Conservation (phyloP, 1,140 invertebrate species). For the Penaeus japonicus region DNA sequence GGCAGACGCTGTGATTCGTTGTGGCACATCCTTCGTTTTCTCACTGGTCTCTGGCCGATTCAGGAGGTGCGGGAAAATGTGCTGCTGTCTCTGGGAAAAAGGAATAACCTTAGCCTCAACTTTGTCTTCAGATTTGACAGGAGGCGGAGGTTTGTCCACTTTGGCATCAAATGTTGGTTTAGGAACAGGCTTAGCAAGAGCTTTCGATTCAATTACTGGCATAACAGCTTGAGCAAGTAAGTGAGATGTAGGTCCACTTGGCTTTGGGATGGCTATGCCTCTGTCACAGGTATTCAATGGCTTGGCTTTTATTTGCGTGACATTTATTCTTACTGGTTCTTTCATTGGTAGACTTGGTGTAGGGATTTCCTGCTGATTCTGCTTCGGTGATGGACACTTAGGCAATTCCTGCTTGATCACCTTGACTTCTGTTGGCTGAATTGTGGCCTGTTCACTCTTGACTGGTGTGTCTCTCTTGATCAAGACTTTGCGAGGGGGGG, state of each 20-base stretch:
- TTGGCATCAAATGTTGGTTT: conserved; percentile 33
- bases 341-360: conserved; percentile 15
- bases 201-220: conserved; percentile 52
- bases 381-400: conserved; percentile 45
- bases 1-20: conserved; percentile 7
- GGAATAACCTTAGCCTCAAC: conserved; percentile 52
- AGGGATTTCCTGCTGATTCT: neutral
- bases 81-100: conserved; percentile 57
- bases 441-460: neutral
- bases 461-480: conserved; percentile 30
- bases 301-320: conserved; percentile 33
- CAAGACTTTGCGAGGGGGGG: conserved; percentile 28
- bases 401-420: conserved; percentile 35
- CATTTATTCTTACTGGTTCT: conserved; percentile 32
- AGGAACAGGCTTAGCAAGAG: conserved; percentile 54
- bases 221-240: conserved; percentile 54
- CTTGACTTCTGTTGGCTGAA: conserved; percentile 17
- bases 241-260: conserved; percentile 35
- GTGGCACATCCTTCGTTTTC: conserved; percentile 8
- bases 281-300: conserved; percentile 3
- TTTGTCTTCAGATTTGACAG: conserved; percentile 43
- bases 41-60: conserved; percentile 47
- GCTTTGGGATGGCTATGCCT: neutral
- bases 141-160: conserved; percentile 27
- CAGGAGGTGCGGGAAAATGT: conserved; percentile 57